Base-by-base conservation (phyloP, 2,113 vertebrate genomes). In the Tetrao urogallus region DNA sequence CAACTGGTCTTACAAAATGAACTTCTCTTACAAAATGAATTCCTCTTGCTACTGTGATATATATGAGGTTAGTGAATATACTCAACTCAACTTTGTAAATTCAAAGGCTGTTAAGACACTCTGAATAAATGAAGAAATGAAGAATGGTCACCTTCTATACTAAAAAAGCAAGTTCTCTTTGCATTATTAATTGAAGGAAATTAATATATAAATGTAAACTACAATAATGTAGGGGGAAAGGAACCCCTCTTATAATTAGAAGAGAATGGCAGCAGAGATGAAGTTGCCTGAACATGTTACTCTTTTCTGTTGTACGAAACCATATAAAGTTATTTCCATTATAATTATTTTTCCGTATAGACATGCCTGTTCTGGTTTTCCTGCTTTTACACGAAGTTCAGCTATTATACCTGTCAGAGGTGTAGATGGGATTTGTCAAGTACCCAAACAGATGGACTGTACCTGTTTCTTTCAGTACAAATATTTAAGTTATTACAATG, bases 11-110 rank as follows among this genome's bases (percentile, higher is more conserved):
- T 27, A 76, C 15, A 73, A 80, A 79, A 85, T 50, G 30, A 79
- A 87, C 84, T 90, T 76, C 42, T 85, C 71, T 79, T 85, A 69
- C 10, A 73, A 76, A 80, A 86, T 48, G 25, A 78, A 88, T 88
- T 92, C 80, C 43, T 86, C 69, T 80, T 86, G 20, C 52, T 75
- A 57, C 38, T 83, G 36, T 52, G 4, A 75, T 85, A 64, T 57
- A 60, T 66, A 21, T 83, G 50, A 94, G 28, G 9, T 47, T 88
- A 74, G 61, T 19, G 32, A 80, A 47, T 43, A 89, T 27, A 45
- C 6, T 24, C 74, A 74, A 82, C 82, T 60, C 67, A 56, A 36
- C 72, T 82, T 56, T 16, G 16, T 20, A 78, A 81, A 91, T 81
- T 57, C 74, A 86, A 90, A 88, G 52, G 7, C 27, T 88, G 15